Conservation (phyloP, 2,797 vertebrate genomes). For the Hippopotamyrus pictus region DNA sequence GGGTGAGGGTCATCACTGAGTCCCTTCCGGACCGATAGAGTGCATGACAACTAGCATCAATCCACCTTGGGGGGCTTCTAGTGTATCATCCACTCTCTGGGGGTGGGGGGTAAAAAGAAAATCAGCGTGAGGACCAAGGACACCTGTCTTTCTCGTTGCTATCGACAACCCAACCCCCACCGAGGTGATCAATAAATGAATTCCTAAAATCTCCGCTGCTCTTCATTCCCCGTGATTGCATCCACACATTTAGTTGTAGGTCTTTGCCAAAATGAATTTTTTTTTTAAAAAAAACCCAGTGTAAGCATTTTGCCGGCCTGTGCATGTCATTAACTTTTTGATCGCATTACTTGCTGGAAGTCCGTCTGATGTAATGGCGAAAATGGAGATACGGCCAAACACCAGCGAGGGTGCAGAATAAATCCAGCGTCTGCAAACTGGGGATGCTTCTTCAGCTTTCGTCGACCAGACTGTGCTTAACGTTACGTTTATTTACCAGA, state of each 20-base stretch:
- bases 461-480: background rate
- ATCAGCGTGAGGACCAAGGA: conserved; percentile 49
- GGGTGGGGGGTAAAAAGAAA: conserved; percentile 28
- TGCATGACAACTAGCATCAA: background rate
- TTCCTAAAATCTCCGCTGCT: background rate
- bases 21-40: conserved; percentile 23
- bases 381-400: conserved; percentile 45
- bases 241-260: conserved; percentile 55
- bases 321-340: conserved; percentile 60
- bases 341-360: conserved; percentile 64
- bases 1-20: conserved; percentile 16
- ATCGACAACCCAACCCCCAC: conserved; percentile 34
- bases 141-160: conserved; percentile 54
- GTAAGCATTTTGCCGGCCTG: conserved; percentile 53
- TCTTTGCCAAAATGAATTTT: conserved; percentile 44
- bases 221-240: conserved; percentile 40
- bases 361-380: conserved; percentile 57
- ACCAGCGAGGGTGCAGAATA: conserved; percentile 27
- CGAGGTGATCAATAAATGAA: conserved; percentile 50
- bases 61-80: background rate
- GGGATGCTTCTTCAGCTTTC: conserved; percentile 32
- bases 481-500: background rate
- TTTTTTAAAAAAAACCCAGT: conserved; percentile 16
- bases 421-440: conserved; percentile 41
- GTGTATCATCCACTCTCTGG: background rate